A percentile compares a stretch with the other conserved stretches of the same genome.
These are phyloP conservation scores for Eurytoma adleriae DNA, from an alignment of 2,888 invertebrate genomes.

Conservation along the genomic window DNA sequence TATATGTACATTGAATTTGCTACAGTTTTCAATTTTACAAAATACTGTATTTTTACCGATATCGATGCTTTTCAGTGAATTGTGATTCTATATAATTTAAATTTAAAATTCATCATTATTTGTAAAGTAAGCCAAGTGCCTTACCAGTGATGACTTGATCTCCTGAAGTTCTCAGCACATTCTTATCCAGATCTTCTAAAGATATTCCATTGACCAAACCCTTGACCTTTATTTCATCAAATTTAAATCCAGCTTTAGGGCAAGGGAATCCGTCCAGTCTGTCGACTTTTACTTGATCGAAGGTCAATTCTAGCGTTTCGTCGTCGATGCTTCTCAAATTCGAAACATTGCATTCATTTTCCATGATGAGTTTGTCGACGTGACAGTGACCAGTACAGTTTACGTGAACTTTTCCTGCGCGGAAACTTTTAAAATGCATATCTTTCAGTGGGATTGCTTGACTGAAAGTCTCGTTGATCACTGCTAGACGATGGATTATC, in stretches of 20 bases:
- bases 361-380: conserved; percentile 56
- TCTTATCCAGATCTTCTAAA: conserved; percentile 75
- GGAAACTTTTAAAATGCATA: conserved; percentile 56
- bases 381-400: conserved; percentile 62
- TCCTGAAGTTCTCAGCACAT: conserved; percentile 76
- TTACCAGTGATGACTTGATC: conserved; percentile 76
- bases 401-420: conserved; percentile 58
- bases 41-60: no score
- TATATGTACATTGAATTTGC: no score
- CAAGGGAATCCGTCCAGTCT: conserved; percentile 61
- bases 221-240: conserved; percentile 74
- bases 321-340: conserved; percentile 56
- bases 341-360: conserved; percentile 43
- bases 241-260: conserved; percentile 68
- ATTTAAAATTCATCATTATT: no score
- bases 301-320: conserved; percentile 62
- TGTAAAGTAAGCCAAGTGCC: neutral
- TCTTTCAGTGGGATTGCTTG: conserved; percentile 47
- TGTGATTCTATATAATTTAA: no score
- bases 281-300: conserved; percentile 68
- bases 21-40: no score
- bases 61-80: no score
- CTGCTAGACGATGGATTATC: conserved; percentile 52
- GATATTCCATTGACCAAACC: conserved; percentile 77
- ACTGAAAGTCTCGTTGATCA: conserved; percentile 48